Evolutionary conservation across 1,140 invertebrate genomes (phyloP).

Genomic region (Leptinotarsa undecemlineata): DNA sequence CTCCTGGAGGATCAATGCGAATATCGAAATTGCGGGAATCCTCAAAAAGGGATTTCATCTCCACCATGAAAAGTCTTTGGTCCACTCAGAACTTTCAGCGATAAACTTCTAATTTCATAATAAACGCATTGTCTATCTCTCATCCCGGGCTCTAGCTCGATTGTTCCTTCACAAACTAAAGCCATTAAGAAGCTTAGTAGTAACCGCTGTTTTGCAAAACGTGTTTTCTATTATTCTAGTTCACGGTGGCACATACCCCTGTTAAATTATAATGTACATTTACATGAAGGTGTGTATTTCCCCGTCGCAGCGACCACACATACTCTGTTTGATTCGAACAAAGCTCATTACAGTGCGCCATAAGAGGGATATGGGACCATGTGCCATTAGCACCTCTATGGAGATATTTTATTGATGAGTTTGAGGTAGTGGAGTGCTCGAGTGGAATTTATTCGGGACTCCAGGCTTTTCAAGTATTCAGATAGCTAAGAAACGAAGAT

Average conservation of each 20-base stretch:
- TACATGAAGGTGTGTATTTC: neutral
- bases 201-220: neutral
- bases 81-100: neutral
- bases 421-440: neutral
- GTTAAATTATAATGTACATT: neutral
- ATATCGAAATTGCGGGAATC: too few species aligned
- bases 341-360: slow-evolving; percentile 5
- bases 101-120: neutral
- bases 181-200: slow-evolving; percentile 2
- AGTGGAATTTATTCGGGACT: neutral
- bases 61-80: too few species aligned
- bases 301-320: neutral
- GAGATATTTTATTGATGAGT: slow-evolving; percentile 5
- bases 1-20: too few species aligned
- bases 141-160: neutral
- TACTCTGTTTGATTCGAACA: neutral
- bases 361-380: neutral
- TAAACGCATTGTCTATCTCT: neutral
- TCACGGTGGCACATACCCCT: neutral
- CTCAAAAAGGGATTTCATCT: too few species aligned
- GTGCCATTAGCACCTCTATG: neutral
- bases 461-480: neutral
- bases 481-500: neutral
- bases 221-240: neutral
- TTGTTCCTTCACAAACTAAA: neutral